Evolutionary conservation across 2,113 vertebrate genomes (phyloP).

Genomic region (Chauna torquata): DNA sequence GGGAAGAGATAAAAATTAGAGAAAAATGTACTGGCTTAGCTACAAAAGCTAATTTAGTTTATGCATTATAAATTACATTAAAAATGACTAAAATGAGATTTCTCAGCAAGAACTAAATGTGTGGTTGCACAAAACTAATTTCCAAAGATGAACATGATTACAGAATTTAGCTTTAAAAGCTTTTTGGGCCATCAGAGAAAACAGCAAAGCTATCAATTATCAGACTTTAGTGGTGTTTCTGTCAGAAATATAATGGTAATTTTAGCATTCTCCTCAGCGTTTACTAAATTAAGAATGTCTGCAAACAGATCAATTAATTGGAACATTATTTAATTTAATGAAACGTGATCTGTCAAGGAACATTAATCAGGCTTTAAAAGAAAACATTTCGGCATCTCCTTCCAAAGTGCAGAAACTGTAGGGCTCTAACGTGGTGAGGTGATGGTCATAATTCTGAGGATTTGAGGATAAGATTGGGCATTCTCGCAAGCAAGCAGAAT

Average conservation of each 20-base stretch:
- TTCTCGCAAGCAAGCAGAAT: not conserved
- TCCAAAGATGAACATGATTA: constrained; percentile 78
- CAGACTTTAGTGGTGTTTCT: constrained; percentile 66
- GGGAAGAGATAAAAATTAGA: constrained; percentile 81
- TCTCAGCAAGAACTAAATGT: constrained; percentile 82
- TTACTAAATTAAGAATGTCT: constrained; percentile 80
- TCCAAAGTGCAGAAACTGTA: not conserved
- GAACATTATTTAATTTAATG: constrained; percentile 79
- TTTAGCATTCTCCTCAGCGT: constrained; percentile 74
- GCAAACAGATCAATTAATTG: constrained; percentile 79
- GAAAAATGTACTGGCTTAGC: constrained; percentile 79
- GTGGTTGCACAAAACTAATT: constrained; percentile 81
- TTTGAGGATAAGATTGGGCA: not conserved
- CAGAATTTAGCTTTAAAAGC: constrained; percentile 81
- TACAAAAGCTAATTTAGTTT: constrained; percentile 81
- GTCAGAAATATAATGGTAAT: constrained; percentile 78
- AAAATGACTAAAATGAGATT: constrained; percentile 82
- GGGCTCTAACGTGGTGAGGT: not conserved
- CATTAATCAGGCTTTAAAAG: constrained; percentile 58
- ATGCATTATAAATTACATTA: constrained; percentile 80
- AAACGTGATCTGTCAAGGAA: constrained; percentile 69
- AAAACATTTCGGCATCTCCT: constrained; percentile 17
- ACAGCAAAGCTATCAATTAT: constrained; percentile 80
- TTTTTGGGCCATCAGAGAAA: constrained; percentile 79
- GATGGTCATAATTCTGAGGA: not conserved